Evolutionary conservation across 2,113 vertebrate species (phyloP), one percentile per base, ranked within the genome.

Genomic region (Sterna hirundo): DNA sequence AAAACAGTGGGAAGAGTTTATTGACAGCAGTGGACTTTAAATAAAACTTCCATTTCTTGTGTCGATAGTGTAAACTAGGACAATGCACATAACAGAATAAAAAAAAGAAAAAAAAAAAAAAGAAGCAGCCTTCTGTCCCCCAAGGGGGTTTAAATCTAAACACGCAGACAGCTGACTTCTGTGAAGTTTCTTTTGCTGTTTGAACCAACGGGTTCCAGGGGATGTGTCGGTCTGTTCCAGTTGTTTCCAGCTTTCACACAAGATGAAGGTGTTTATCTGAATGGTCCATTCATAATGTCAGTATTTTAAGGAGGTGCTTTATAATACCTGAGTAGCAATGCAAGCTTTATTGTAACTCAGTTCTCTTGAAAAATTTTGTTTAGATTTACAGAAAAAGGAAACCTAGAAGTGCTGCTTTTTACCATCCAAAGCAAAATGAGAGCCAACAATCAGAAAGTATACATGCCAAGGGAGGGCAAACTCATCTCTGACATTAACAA

Each of bases 371-470:
- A 86, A 86, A 74, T 85, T 77, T 82, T 93, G 46, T 94, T 83
- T 94, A 99, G 99, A 97, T 99, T 99, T 98, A 99, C 99, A 16
- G 99, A 99, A 97, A 99, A 99, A 95, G 99, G 99, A 54, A 99
- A 99, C 97, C 97, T 99, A 88, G 99, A 99, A 97, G 99, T 99
- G 40, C 98, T 99, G 26, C 99, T 99, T 92, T 99, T 99, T 96
- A 99, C 99, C 68, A 99, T 99, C 97, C 99, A 99, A 97, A 99
- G 99, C 96, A 99, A 99, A 97, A 99, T 99, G 99, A 98, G 99
- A 95, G 99, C 99, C 76, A 99, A 99, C 97, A 99, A 99, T 95
- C 99, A 99, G 98, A 99, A 99, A 97, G 99, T 99, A 22, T 99
- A 99, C 98, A 99, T 99, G 98, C 99, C 99, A 5, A 98, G 99